Evolutionary conservation across 1,140 invertebrate genomes (phyloP), one percentile per base, ranked within the genome.

Genomic region (Drosophila paulistorum): DNA sequence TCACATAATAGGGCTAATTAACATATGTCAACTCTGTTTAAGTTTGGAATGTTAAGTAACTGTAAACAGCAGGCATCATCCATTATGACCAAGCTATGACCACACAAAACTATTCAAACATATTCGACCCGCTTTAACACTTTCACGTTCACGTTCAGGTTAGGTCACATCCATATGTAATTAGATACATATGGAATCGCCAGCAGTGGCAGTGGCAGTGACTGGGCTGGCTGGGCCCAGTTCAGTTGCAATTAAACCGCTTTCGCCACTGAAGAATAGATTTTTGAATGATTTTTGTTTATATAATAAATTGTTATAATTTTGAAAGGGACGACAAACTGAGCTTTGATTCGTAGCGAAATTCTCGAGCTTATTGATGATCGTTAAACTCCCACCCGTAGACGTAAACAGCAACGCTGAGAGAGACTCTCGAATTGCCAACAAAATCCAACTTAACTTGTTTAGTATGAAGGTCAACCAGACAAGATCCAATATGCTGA

Each of bases 401-500:
- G n/a, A 26, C 57, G 37, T 11, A 61, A 5, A 23, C 48, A 23
- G 17, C 48, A 23, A 3, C 1, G 51, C 17, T 55, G 17, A 17
- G 17, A 17, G 13, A 26, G 51, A 13, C 10, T 39, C 37, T 39
- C 37, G 13, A 39, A 39, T 39, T 2, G 4, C 3, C 37, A 39
- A 61, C 61, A 54, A 68, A 62, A 66, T 74, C 74, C 63, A 69
- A 74, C 71, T 66, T 74, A 69, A 77, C 61, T 72, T 72, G 65
- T 68, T 62, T 62, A 65, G 69, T 73, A 65, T 68, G 64, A 75
- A 75, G 73, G 73, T 75, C 73, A 75, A 68, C 68, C 51, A 63
- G 58, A 74, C 51, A 54, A 41, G 37, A 55, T 35, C 33, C 26
- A 61, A 45, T 55, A 66, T 20, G 59, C 14, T 10, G 37, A 13